Conservation (phyloP, 2,888 invertebrate species). For the Chorisops tibialis region DNA sequence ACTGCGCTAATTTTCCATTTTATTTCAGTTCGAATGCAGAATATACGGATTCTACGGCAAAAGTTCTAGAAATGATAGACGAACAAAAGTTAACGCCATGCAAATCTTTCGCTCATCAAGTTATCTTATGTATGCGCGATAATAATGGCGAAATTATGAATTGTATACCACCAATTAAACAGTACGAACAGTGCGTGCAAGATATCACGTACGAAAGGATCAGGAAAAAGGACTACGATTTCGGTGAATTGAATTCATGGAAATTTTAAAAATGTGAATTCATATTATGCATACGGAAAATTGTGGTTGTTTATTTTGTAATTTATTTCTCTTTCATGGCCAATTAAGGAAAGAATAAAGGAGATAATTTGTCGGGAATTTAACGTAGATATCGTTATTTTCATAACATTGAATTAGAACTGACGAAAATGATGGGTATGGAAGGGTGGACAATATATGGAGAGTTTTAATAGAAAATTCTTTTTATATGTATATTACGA, state of each 20-base stretch:
- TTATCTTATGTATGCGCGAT: neutral
- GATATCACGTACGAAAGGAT: conserved; percentile 6
- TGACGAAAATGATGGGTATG: too few relatives aligned
- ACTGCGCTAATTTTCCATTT: too few relatives aligned
- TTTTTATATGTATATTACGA: too few relatives aligned
- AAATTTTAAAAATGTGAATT: neutral
- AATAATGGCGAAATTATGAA: conserved; percentile 3
- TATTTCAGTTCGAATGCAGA: neutral
- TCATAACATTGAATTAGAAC: too few relatives aligned
- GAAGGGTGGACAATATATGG: too few relatives aligned
- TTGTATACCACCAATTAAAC: conserved; percentile 1
- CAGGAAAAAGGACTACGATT: neutral
- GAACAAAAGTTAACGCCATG: neutral
- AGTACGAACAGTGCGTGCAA: conserved; percentile 6
- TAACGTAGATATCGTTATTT: too few relatives aligned
- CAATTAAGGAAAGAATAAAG: too few relatives aligned
- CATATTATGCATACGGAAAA: too few relatives aligned
- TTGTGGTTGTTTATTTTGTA: too few relatives aligned
- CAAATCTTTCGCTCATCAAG: neutral
- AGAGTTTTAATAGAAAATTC: too few relatives aligned
- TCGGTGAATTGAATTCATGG: neutral
- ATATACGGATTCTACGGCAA: neutral
- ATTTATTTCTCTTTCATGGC: too few relatives aligned
- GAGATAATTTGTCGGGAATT: too few relatives aligned
- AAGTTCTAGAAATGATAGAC: neutral